Base-by-base conservation (phyloP, 2,888 invertebrate genomes). In the Nebria salina region DNA sequence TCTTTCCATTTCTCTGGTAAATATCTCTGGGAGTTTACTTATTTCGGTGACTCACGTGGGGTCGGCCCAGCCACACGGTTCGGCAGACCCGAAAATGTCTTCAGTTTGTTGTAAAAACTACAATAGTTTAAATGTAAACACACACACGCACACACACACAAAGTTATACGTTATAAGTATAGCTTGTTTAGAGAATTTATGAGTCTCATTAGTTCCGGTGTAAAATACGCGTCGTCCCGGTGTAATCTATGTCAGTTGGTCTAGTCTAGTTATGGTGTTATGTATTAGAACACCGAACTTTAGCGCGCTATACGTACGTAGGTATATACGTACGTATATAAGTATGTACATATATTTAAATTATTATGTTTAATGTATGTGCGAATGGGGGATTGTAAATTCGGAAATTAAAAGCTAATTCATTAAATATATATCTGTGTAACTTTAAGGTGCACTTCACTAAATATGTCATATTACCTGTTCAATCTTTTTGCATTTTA, bases 21-120 rank as follows among this genome's bases (percentile, higher is more conserved):
- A 73, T 41, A 73, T 73, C 73, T 73, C 42, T n/a, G 73, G 15
- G 73, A 73, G 26, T 73, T 73, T 41, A n/a, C 43, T 34, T 34
- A 34, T 34, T 34, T 73, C 41, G 15, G 73, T 73, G 73, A 13
- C 42, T 72, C 72, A 25, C 66, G 66, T 66, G 13, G 13, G 66
- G 8, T 66, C 25, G 34, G 34, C 34, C 34, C 34, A 34, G 5
- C 34, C 34, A 34, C 2, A 34, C 34, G 4, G 5, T 34, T 34
- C 34, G 34, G 34, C 34, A 34, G 34, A 0, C 34, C 2, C 34
- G 34, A 34, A 34, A 34, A 34, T 20, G 5, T 34, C 34, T 34
- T 20, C 20, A 20, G 20, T 20, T 20, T 20, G 20, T 20, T 20
- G 20, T 20, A 20, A 20, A 20, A 20, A 20, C 20, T 20, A 20